Percentiles rank a stretch among this genome's conserved stretches.
Evolutionary conservation across 2,797 vertebrate genomes (phyloP).

Genomic region (Catharus ustulatus): DNA sequence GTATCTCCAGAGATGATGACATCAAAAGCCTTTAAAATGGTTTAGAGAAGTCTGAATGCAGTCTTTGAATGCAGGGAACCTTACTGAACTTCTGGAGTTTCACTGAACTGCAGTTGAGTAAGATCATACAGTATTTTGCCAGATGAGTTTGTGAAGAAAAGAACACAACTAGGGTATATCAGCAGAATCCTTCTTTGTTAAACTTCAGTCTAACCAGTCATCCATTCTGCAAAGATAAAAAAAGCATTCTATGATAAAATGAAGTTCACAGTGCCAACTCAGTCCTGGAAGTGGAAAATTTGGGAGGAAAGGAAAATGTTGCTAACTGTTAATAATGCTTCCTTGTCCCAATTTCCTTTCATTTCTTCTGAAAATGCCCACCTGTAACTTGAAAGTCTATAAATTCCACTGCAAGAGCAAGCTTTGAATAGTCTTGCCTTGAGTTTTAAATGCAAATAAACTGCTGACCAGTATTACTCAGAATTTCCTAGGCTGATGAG

Average conservation of each 20-base stretch:
- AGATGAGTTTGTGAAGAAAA: neutral
- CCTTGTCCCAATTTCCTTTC: neutral
- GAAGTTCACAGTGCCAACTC: neutral
- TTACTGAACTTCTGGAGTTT: neutral
- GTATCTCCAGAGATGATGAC: neutral
- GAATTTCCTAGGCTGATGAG: neutral
- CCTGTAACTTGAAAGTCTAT: neutral
- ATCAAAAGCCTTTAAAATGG: neutral
- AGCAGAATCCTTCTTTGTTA: neutral
- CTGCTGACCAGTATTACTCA: neutral
- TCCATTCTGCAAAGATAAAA: conserved; percentile 54
- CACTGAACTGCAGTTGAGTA: neutral
- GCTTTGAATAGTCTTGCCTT: neutral
- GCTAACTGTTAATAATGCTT: neutral
- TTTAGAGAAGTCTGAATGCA: neutral
- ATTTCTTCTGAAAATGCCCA: neutral
- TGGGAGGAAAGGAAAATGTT: neutral
- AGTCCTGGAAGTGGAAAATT: neutral
- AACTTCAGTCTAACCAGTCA: neutral
- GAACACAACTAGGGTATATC: neutral
- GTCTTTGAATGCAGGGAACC: neutral
- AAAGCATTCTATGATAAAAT: neutral
- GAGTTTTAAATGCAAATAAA: neutral
- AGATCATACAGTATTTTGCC: neutral
- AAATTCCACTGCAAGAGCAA: neutral